Evolutionary conservation across 92 coral and sea anemone genomes (phyloP), one percentile per base, ranked within the genome.

Genomic region (Phymanthus crucifer): DNA sequence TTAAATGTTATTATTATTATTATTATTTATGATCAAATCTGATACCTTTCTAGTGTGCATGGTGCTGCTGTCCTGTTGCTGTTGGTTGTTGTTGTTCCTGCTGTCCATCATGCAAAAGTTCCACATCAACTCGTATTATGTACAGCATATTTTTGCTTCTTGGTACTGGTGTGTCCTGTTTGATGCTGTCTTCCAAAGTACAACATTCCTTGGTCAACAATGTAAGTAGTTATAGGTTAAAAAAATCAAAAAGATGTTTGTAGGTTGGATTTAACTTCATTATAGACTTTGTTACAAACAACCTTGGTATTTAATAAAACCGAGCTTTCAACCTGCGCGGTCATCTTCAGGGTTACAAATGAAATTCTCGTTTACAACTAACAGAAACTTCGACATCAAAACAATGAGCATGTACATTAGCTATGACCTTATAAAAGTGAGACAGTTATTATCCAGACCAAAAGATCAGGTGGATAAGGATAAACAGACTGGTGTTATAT

Each of bases 1-100:
- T n/a, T n/a, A n/a, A n/a, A n/a, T n/a, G n/a, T n/a, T n/a, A n/a
- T n/a, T n/a, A n/a, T n/a, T n/a, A n/a, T n/a, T n/a, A n/a, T n/a
- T n/a, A n/a, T n/a, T n/a, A n/a, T n/a, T n/a, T n/a, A n/a, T n/a
- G n/a, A n/a, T n/a, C n/a, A n/a, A n/a, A n/a, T n/a, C n/a, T n/a
- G n/a, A 37, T 37, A 16, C 12, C 0, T 77, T 40, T 4, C 4
- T 77, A 96, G 99, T 92, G 92, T 50, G 99, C 98, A 10, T 96
- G 99, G 70, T 96, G 99, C 73, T 96, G 99, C 83, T 94, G 99
- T 27, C 91, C 99, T 6, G 86, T 97, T n/a, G 99, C 94, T 37
- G 99, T 82, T 65, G 92, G 98, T 23, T 96, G 99, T 73, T 96
- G 99, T 56, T 96, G 99, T 72, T 78, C 92, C 14, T 96, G 99